These are phyloP conservation scores for Gambelia wislizenii DNA, from an alignment of 2,797 vertebrate species.

Conservation along the genomic window DNA sequence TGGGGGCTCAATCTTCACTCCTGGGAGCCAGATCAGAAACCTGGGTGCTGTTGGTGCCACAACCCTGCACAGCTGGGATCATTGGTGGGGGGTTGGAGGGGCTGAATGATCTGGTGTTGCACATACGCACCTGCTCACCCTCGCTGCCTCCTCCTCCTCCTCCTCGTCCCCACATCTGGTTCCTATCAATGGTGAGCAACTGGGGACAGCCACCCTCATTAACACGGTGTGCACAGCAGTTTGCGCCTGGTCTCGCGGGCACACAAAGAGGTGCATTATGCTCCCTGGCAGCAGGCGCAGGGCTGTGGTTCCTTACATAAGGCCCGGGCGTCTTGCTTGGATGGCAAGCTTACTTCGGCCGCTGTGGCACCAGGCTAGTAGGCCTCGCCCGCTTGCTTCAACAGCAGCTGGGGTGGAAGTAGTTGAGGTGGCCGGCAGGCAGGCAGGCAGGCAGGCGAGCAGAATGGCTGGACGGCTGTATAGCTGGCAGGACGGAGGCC, in stretches of 20 bases:
- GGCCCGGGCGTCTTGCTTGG: conserved; percentile 76
- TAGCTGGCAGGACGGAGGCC: no score
- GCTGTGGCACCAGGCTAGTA: conserved; percentile 62
- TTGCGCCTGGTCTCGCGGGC: conserved; percentile 23
- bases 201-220: conserved; percentile 55
- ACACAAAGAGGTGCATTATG: conserved; percentile 81
- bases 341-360: conserved; percentile 57
- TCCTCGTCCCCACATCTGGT: conserved; percentile 63
- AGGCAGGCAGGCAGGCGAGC: accelerated
- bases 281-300: conserved; percentile 67
- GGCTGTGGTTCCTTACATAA: conserved; percentile 82
- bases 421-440: neutral
- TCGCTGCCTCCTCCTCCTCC: neutral
- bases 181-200: conserved; percentile 59
- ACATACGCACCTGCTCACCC: no score
- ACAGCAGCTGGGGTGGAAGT: conserved; percentile 44
- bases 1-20: conserved; percentile 31
- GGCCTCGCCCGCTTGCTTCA: neutral
- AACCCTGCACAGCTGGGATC: accelerated
- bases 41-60: accelerated
- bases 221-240: conserved; percentile 30
- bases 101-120: neutral
- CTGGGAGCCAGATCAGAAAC: neutral
- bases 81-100: neutral
- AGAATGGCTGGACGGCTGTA: no score